phyloP scores from a whole-genome alignment of 2,113 vertebrate genomes.

The Larimichthys polyactis region DNA sequence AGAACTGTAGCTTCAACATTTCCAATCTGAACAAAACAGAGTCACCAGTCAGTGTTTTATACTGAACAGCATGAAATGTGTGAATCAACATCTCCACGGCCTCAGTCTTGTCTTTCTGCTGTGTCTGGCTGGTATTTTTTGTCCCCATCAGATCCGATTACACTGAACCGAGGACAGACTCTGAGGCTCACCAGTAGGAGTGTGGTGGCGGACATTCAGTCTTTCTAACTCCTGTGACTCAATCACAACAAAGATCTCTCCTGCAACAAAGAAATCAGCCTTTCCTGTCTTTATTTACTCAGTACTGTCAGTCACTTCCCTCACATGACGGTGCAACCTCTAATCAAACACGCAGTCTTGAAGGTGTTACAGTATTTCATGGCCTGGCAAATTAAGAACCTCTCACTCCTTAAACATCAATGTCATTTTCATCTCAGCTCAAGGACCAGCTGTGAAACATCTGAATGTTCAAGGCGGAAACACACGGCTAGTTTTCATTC shows the following conservation, averaged over 20 bases:
- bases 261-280: background rate
- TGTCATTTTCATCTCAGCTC: background rate
- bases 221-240: background rate
- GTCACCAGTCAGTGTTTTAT: background rate
- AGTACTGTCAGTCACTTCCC: background rate
- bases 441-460: slow-evolving; percentile 3
- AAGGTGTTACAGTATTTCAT: background rate
- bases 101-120: slow-evolving; percentile 17
- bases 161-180: slow-evolving; percentile 22
- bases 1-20: background rate
- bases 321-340: background rate
- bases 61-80: background rate
- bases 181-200: slow-evolving; percentile 1
- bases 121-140: background rate
- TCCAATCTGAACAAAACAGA: background rate
- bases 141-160: slow-evolving; percentile 18
- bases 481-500: background rate
- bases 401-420: background rate
- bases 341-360: background rate
- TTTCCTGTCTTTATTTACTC: background rate
- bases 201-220: background rate
- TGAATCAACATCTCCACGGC: background rate
- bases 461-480: background rate
- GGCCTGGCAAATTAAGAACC: too few species aligned
- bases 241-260: background rate